These are phyloP conservation scores for Stenurella melanura DNA, from an alignment of 2,888 invertebrate genomes.

Conservation along the genomic window DNA sequence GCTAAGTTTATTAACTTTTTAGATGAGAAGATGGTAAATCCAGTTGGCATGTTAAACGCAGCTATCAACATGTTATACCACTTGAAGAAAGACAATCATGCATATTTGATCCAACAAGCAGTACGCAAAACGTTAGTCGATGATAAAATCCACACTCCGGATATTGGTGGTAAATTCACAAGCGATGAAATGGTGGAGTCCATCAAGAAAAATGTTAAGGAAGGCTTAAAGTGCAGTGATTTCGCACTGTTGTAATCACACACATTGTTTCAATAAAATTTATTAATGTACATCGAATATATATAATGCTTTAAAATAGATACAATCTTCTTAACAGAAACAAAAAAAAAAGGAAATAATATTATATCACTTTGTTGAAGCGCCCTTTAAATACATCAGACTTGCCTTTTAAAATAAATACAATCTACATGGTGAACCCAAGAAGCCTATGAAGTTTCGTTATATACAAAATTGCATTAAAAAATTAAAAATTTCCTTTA, in stretches of 20 bases:
- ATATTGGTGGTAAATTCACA: constrained; percentile 60
- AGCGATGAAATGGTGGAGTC: constrained; percentile 58
- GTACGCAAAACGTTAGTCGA: constrained; percentile 58
- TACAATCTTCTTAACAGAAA: constrained; percentile 36
- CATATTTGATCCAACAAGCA: constrained; percentile 57
- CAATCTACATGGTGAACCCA: constrained; percentile 21
- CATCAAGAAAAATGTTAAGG: constrained; percentile 53
- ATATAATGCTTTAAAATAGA: constrained; percentile 43
- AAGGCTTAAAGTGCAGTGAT: constrained; percentile 17
- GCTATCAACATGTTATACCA: constrained; percentile 60
- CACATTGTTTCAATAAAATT: constrained; percentile 35
- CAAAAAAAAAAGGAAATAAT: constrained; percentile 10
- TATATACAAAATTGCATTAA: neutral
- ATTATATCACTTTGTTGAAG: constrained; percentile 20
- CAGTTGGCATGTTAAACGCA: constrained; percentile 96
- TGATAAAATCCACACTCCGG: constrained; percentile 61
- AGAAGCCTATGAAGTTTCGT: neutral
- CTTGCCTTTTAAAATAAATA: constrained; percentile 31
- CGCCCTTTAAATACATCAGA: constrained; percentile 22
- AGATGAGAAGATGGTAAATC: constrained; percentile 96
- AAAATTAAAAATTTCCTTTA: neutral
- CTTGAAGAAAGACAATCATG: constrained; percentile 56
- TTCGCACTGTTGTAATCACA: neutral
- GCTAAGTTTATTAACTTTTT: constrained; percentile 82
- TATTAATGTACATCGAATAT: constrained; percentile 42